Evolutionary conservation across 2,113 vertebrate genomes (phyloP), one percentile per base, ranked within the genome.

Genomic region (Syngnathoides biaculeatus): DNA sequence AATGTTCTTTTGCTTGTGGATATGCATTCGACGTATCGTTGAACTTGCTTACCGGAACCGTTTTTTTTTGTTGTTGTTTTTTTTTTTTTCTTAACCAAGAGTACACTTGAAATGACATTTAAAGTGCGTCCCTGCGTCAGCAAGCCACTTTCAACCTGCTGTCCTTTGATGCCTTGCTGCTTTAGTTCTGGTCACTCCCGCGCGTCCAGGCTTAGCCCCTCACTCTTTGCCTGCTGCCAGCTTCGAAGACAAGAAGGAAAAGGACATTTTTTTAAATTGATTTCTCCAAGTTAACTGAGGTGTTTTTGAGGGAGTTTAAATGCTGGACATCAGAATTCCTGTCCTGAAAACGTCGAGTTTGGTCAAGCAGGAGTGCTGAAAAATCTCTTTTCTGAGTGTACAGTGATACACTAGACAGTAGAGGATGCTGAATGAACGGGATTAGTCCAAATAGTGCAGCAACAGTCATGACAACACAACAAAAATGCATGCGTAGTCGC

Each of bases 1-100:
- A 71, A 73, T 42, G 19, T 68, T 72, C 50, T 69, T 69, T 64
- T 66, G 57, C 78, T 77, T 71, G 58, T 26, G 71, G 62, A 67
- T 72, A 78, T 80, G 80, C 73, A 85, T 72, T 81, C 69, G 59
- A 84, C 82, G 81, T 79, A 88, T 77, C 79, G 76, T 67, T 65
- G 26, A 53, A 71, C 67, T 71, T 74, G 68, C 81, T 82, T 65
- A 79, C 45, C 45, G 62, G 62, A 81, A 59, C 57, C 24, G 27
- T 10, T 87, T 72, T 62, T 45, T 71, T 80, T 48, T n/a, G n/a
- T n/a, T n/a, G n/a, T n/a, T n/a, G n/a, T 87, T 72, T 62, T 45
- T 71, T 80, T 48, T 10, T 87, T 72, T 62, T 45, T 71, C 79
- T 48, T 53, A 2, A 53, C 42, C 81, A 60, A 78, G 40, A 65